These are phyloP conservation scores for Peromyscus leucopus DNA, from an alignment of 2,113 vertebrate species.

Conservation along the genomic window DNA sequence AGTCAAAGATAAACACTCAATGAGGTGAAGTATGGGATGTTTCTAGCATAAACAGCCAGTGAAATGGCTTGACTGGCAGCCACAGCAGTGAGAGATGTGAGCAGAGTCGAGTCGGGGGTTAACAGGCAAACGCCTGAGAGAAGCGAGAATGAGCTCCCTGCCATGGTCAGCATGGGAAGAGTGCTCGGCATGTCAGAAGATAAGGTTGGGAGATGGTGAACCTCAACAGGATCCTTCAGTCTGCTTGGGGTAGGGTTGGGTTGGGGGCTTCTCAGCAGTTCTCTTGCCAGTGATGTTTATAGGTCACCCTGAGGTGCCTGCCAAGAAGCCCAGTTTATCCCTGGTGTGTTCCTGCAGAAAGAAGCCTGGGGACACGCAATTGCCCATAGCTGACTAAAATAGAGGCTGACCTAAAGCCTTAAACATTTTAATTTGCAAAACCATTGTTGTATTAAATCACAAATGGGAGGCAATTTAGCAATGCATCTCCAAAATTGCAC, in stretches of 20 bases:
- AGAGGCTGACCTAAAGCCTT: slow-evolving; percentile 45
- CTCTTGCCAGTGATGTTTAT: neutral
- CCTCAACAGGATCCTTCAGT: neutral
- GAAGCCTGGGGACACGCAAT: neutral
- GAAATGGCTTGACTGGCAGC: neutral
- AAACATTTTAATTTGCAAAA: slow-evolving; percentile 70
- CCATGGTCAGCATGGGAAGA: neutral
- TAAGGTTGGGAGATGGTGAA: neutral
- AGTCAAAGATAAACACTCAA: neutral
- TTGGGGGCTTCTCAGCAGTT: neutral
- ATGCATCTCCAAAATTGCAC: slow-evolving; percentile 21
- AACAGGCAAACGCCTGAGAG: neutral
- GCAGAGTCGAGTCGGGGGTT: neutral
- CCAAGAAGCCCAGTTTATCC: neutral
- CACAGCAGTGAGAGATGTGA: neutral
- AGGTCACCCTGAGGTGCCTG: neutral
- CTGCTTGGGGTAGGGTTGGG: too few relatives aligned
- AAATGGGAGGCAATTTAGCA: slow-evolving; percentile 61
- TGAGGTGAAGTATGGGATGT: neutral
- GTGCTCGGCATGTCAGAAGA: neutral
- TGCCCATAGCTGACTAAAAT: slow-evolving; percentile 28
- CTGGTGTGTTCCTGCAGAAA: neutral
- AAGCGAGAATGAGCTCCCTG: neutral
- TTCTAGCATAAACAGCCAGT: neutral
- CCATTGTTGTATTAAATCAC: slow-evolving; percentile 57